Evolutionary conservation across 2,888 invertebrate genomes (phyloP), one percentile per base, ranked within the genome.

Genomic region (Pristionchus japonicus): DNA sequence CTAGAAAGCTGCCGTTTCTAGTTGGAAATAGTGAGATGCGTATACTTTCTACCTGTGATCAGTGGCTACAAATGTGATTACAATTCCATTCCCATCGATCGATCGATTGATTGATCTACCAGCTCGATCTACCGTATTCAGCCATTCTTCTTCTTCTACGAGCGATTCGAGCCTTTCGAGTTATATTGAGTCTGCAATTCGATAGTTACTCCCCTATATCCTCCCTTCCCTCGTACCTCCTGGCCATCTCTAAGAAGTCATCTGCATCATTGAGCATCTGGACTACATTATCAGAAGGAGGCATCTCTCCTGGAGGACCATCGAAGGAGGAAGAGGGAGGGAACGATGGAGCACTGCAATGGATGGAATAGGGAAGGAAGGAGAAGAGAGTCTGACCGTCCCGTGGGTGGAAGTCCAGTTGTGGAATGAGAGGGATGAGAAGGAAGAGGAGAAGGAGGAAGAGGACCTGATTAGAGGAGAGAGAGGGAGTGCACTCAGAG

Each of bases 261-360:
- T 85, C 64, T 15, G 85, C 85, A 15, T 67, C 85, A 85, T 85
- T 85, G 4, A 85, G 27, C 85, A 85, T 61, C 23, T 64, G 85
- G 15, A 85, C 85, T 11, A 85, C 31, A 67, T 85, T 85, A 15
- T 85, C 85, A 40, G 61, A 64, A n/a, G 85, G 85, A 9, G 85
- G 85, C 43, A 64, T 61, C 43, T 85, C 85, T 47, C 85, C 85
- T 13, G 82, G 82, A 17, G 82, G 82, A 31, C 52, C 52, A 52
- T 49, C 52, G 52, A 52, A 49, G 27, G 52, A 52, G 11, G 7
- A 52, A 83, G 52, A 49, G 34, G 82, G 52, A 83, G 82, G 82
- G 43, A 40, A 40, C 2, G 82, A 83, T 17, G 82, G 52, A 52
- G 11, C 13, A 52, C 82, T 52, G 0, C 23, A 34, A 52, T 11